Conservation (phyloP, 2,888 invertebrate genomes). For the Pilophorus perplexus region DNA sequence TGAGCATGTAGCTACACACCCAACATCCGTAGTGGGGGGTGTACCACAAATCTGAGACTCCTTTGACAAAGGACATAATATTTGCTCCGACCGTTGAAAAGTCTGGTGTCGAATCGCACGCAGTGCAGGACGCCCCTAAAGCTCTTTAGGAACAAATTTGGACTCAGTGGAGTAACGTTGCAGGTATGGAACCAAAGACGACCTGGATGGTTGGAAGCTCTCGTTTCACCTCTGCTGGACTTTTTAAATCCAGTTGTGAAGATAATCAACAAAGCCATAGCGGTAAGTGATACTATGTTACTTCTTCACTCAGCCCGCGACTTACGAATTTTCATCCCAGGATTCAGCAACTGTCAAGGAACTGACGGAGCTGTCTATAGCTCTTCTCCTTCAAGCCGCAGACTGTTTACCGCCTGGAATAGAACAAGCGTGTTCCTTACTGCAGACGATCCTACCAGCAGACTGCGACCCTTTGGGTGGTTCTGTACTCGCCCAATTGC, state of each 20-base stretch:
- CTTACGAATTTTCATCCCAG: slow-evolving; percentile 38
- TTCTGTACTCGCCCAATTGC: slow-evolving; percentile 69
- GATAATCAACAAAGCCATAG: slow-evolving; percentile 66
- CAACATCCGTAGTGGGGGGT: no score
- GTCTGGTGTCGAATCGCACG: no score
- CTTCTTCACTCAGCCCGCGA: neutral
- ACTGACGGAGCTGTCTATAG: slow-evolving; percentile 65
- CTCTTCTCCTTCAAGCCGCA: slow-evolving; percentile 67
- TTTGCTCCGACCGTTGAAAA: no score
- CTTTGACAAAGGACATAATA: no score
- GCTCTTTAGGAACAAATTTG: no score
- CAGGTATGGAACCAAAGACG: slow-evolving; percentile 79
- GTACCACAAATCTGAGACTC: no score
- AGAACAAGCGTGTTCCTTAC: slow-evolving; percentile 55
- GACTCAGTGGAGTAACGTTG: slow-evolving; percentile 41
- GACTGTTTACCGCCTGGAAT: slow-evolving; percentile 66
- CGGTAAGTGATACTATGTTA: slow-evolving; percentile 50
- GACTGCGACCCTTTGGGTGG: slow-evolving; percentile 68
- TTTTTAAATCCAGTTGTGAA: slow-evolving; percentile 64
- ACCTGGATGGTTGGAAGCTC: slow-evolving; percentile 73
- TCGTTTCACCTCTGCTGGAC: slow-evolving; percentile 64
- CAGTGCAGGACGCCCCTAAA: no score
- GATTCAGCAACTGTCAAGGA: slow-evolving; percentile 45
- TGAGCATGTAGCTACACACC: no score
- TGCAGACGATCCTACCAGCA: slow-evolving; percentile 69